Conservation (phyloP, 2,797 vertebrate species). For the Hephaestus fuliginosus region DNA sequence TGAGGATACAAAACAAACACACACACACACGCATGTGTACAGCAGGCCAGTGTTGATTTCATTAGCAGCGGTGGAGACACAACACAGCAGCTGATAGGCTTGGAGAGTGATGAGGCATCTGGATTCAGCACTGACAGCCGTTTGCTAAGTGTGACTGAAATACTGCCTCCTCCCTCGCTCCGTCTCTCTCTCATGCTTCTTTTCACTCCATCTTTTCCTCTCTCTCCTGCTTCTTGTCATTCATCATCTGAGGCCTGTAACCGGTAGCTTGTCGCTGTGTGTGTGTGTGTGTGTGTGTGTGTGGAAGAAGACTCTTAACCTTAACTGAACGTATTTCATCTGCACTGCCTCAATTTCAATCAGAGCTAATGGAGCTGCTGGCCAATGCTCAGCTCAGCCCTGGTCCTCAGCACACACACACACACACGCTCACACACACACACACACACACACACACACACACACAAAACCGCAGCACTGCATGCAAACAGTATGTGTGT, state of each 20-base stretch:
- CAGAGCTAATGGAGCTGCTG: conserved; percentile 91
- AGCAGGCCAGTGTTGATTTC: conserved; percentile 53
- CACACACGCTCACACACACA: neutral
- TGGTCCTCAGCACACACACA: conserved; percentile 27
- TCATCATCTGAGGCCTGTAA: conserved; percentile 67
- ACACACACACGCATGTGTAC: neutral
- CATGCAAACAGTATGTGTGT: conserved; percentile 8
- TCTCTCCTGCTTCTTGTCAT: conserved; percentile 50
- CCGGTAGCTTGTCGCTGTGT: conserved; percentile 74
- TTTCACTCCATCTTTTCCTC: conserved; percentile 41
- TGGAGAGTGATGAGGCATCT: conserved; percentile 67
- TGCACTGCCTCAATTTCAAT: conserved; percentile 87
- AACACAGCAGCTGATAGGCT: conserved; percentile 41
- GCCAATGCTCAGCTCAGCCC: conserved; percentile 82
- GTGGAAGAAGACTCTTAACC: conserved; percentile 73
- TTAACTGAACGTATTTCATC: conserved; percentile 82
- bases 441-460: neutral
- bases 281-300: conserved; percentile 48
- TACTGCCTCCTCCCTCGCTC: conserved; percentile 47
- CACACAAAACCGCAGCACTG: conserved; percentile 1
- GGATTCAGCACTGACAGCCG: conserved; percentile 62
- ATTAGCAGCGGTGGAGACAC: conserved; percentile 56
- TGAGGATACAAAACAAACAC: conserved; percentile 11
- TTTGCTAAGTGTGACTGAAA: conserved; percentile 74
- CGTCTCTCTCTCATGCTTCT: conserved; percentile 19